Base-by-base conservation (phyloP, 2,888 invertebrate genomes). In the Acleris sparsana region DNA sequence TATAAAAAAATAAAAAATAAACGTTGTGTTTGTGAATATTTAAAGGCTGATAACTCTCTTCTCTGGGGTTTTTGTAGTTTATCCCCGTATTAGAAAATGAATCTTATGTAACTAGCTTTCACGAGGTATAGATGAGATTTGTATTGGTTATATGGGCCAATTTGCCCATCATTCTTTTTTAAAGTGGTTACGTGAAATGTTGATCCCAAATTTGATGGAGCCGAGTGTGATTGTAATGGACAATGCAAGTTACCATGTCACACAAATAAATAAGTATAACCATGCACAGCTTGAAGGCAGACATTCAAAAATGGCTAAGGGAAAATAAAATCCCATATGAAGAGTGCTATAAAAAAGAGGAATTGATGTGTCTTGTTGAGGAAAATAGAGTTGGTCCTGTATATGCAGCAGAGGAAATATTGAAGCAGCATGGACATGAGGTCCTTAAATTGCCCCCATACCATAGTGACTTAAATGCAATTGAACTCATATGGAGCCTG, bases 311-410 rank as follows among this genome's bases (percentile, higher is more conserved):
- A 17, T 72, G 71, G 70, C 68, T 72, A 49, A 62, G 49, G 29
- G 53, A 61, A 46, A 73, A 72, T 71, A 43, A 60, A 49, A 68
- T 72, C 62, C 18, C 61, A 66, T 74, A 62, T 72, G 71, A 72
- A 61, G 55, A 61, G 59, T 67, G 48, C 55, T n/a, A 39, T 20
- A 62, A 70, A 3, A 74, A 72, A 62, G 69, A 68, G 44, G 70
- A 75, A 25, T 46, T 73, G 33, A 49, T 64, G 67, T 64, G 67
- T 43, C 53, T 73, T 49, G 71, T 72, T 39, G 65, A 74, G 60
- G 22, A 70, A 46, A 68, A 73, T 39, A 71, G 64, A 69, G 68
- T 70, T 49, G 57, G 58, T 48, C 65, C 63, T 7, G 49, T 69
- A 22, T 73, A 72, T 59, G 61, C 66, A 64, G 69, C 61, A 70